Percentiles rank a stretch among this genome's conserved stretches.
These are phyloP conservation scores for Leucania comma DNA, from an alignment of 2,888 invertebrate genomes.

Conservation along the genomic window DNA sequence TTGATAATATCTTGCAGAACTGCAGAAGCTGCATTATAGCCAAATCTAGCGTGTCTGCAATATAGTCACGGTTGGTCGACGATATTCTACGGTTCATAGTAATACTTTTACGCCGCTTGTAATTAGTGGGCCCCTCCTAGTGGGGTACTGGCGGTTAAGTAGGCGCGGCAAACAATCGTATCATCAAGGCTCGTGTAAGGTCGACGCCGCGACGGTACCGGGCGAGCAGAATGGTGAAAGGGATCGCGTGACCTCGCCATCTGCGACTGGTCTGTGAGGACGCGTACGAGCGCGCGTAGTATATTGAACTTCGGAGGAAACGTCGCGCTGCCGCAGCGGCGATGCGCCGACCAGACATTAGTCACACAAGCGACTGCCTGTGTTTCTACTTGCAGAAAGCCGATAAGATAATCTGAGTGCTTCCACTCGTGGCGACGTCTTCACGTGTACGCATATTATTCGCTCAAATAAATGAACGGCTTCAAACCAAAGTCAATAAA, in stretches of 20 bases:
- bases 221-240: conserved; percentile 87
- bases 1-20: conserved; percentile 12
- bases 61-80: conserved; percentile 55
- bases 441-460: conserved; percentile 26
- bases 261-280: conserved; percentile 75
- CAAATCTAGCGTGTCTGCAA: conserved; percentile 58
- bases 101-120: conserved; percentile 57
- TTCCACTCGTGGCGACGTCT: conserved; percentile 42
- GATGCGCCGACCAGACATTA: conserved; percentile 62
- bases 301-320: conserved; percentile 77
- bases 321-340: conserved; percentile 63
- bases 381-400: conserved; percentile 63
- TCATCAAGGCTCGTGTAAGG: conserved; percentile 85
- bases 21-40: conserved; percentile 20
- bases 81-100: conserved; percentile 58
- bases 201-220: conserved; percentile 76
- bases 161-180: conserved; percentile 77
- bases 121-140: conserved; percentile 65
- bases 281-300: conserved; percentile 71
- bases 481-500: conserved; percentile 24
- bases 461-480: conserved; percentile 32
- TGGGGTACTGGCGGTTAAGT: conserved; percentile 63
- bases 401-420: conserved; percentile 64
- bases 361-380: conserved; percentile 59
- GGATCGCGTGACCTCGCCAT: conserved; percentile 85